Base-by-base conservation (phyloP, 2,888 invertebrate genomes). In the Girardia tigrina region DNA sequence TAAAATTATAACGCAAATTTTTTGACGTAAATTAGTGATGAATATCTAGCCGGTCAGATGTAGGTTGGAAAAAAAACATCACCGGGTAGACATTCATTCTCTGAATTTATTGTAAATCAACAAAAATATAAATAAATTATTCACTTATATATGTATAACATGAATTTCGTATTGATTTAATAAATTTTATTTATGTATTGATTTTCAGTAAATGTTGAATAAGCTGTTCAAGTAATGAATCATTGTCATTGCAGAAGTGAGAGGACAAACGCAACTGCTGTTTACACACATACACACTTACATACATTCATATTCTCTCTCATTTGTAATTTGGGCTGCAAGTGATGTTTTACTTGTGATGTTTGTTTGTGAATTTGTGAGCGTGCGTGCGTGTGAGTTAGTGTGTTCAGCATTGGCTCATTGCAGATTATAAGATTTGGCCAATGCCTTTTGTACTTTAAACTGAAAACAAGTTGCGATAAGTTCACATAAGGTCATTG, bases 81-180 rank as follows among this genome's bases (percentile, higher is more conserved):
- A 56, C 56, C 56, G 56, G 56, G 56, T 56, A 56, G 56, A 56
- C 56, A 56, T 56, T 56, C 56, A 56, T 56, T 56, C 56, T 56
- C 56, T 56, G 23, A 12, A 56, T 56, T 56, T 56, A 56, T 56
- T 56, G 56, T 56, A 12, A 56, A 8, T 16, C n/a, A 12, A n/a
- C n/a, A 20, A 20, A 12, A 2, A 56, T 56, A 8, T 56, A 56
- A 4, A 56, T n/a, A n/a, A n/a, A n/a, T n/a, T n/a, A n/a, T n/a
- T n/a, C n/a, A n/a, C n/a, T n/a, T n/a, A n/a, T n/a, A n/a, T n/a
- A n/a, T n/a, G n/a, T n/a, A n/a, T n/a, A n/a, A n/a, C n/a, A n/a
- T n/a, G n/a, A 56, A 20, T 4, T 8, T 12, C 23, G n/a, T 56
- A 56, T 56, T 56, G 56, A 56, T 23, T 56, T 56, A 56, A 20